Base-by-base conservation (phyloP, 1,140 invertebrate genomes). In the Drosophila jambulina region DNA sequence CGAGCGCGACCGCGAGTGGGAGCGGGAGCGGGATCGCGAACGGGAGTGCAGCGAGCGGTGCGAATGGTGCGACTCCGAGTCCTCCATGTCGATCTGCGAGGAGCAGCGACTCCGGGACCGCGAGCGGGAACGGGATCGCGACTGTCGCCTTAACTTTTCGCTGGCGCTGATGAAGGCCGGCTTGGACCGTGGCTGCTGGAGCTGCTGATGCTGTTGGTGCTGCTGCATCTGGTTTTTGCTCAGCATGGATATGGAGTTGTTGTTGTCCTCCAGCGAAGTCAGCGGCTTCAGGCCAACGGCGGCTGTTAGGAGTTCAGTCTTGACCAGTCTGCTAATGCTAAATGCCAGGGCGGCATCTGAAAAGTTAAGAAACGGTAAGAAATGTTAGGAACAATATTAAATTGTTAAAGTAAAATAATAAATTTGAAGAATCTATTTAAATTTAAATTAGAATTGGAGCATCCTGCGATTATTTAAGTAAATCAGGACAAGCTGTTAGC, bases 341-440 rank as follows among this genome's bases (percentile, higher is more conserved):
- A 96, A 96, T 81, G 96, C 96, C 68, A 96, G 96, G 78, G 94
- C 45, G n/a, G 81, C 94, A 80, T 96, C 95, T 96, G 94, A 4
- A 87, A 79, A 36, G 15, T 25, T 0, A 42, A 25, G 32, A 2
- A 36, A n/a, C 21, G 32, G 23, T 15, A 19, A 15, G 15, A 10
- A 12, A 43, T 19, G 10, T 43, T 19, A 19, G 5, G 0, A 45
- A 45, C 7, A 45, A 12, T 43, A 19, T 19, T n/a, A n/a, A n/a
- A n/a, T n/a, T 9, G 9, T 19, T 19, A 36, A 36, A 13, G 13
- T 1, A 36, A 36, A 13, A 34, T 13, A 34, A 13, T 13, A 46
- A 0, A 15, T 15, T 25, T 8, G 17, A 46, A 15, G 45, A 25
- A 17, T 46, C 23, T 23, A 45, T 23, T 15, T 21, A 13, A 6